phyloP scores from a whole-genome alignment of 1,140 invertebrate species.

The Achroia grisella region DNA sequence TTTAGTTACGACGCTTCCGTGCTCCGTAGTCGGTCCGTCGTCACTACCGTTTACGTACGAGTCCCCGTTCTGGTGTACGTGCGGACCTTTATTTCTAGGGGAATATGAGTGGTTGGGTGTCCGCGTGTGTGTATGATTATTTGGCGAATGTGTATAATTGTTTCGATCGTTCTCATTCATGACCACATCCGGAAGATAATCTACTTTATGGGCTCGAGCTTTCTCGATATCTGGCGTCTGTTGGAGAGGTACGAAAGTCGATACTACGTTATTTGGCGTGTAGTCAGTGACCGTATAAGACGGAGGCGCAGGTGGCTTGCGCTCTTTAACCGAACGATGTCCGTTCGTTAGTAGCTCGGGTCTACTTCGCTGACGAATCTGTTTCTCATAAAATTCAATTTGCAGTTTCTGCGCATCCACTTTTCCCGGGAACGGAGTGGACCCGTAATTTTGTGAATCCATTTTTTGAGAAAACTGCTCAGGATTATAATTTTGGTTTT shows the following conservation, averaged over 20 bases:
- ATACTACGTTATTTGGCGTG: conserved; percentile 44
- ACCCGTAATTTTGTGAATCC: conserved; percentile 30
- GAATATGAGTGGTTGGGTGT: conserved; percentile 1
- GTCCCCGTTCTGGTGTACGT: conserved; percentile 30
- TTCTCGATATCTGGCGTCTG: conserved; percentile 71
- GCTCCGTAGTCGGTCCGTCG: conserved; percentile 60
- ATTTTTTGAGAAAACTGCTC: conserved; percentile 35
- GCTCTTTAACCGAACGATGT: conserved; percentile 23
- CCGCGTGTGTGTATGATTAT: too few species aligned
- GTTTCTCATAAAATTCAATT: conserved; percentile 70
- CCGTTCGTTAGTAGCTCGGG: conserved; percentile 32
- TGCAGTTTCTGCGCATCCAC: conserved; percentile 63
- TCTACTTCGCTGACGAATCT: conserved; percentile 57
- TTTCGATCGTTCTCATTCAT: conserved; percentile 40
- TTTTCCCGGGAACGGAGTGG: conserved; percentile 29
- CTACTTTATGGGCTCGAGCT: conserved; percentile 59
- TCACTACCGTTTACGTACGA: conserved; percentile 16
- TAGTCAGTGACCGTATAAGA: conserved; percentile 62
- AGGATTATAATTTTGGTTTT: conserved; percentile 20
- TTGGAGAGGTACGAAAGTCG: conserved; percentile 64
- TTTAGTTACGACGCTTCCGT: conserved; percentile 75
- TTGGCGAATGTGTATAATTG: conserved; percentile 10
- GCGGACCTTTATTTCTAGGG: neutral
- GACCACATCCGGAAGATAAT: conserved; percentile 67
- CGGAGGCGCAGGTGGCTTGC: conserved; percentile 32